Evolutionary conservation across 2,797 vertebrate species (phyloP).

Genomic region (Alectoris magna): DNA sequence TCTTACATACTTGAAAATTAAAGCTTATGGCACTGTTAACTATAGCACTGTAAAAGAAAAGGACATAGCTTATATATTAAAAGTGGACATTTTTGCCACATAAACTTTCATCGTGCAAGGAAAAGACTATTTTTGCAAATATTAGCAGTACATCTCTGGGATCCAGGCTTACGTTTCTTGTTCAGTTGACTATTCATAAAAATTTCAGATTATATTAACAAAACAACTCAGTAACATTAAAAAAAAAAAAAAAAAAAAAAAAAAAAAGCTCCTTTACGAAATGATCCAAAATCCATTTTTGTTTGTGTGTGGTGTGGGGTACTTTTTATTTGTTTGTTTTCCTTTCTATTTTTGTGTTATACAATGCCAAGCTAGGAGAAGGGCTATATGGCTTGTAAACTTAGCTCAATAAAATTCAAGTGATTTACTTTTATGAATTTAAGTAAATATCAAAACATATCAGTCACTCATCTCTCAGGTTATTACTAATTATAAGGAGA

Average conservation of each 20-base stretch:
- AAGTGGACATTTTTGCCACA: not conserved
- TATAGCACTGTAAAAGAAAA: not conserved
- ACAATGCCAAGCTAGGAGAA: not conserved
- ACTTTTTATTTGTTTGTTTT: not conserved
- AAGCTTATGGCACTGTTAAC: not conserved
- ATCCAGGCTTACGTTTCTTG: not conserved
- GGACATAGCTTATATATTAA: not conserved
- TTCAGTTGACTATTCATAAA: not conserved
- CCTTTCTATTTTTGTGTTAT: not conserved
- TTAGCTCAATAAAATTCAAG: not conserved
- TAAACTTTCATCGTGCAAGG: not conserved
- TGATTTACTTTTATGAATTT: not conserved
- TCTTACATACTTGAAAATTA: conserved; percentile 4
- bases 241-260: too few relatives aligned
- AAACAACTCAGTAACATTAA: not conserved
- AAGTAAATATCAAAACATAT: not conserved
- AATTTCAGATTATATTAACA: not conserved
- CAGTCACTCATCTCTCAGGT: not conserved
- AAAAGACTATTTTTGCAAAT: not conserved
- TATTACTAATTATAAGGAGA: not conserved
- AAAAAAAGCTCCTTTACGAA: not conserved
- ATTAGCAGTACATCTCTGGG: not conserved
- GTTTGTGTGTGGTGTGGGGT: not conserved
- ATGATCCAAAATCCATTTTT: not conserved
- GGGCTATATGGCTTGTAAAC: not conserved